phyloP scores from a whole-genome alignment of 1,140 invertebrate species.

The Camponotus vicinus region DNA sequence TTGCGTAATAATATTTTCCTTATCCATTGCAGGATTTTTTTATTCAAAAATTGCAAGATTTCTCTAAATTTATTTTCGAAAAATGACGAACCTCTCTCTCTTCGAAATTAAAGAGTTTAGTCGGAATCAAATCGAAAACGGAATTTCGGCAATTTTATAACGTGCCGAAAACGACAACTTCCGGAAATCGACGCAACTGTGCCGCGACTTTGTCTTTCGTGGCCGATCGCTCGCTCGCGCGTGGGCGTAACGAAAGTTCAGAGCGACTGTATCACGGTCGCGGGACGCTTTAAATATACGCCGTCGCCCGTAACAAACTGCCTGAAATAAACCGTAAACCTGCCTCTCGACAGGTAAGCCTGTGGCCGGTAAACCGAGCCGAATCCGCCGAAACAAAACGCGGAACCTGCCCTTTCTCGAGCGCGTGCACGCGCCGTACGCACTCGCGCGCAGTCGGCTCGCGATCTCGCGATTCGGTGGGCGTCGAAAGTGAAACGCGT shows the following conservation, averaged over 20 bases:
- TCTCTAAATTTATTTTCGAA: background rate
- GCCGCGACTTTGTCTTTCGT: slow-evolving; percentile 69
- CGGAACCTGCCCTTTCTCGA: slow-evolving; percentile 73
- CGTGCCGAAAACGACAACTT: slow-evolving; percentile 58
- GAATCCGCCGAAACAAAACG: slow-evolving; percentile 76
- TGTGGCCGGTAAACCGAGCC: slow-evolving; percentile 63
- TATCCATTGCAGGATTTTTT: background rate
- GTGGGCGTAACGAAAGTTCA: slow-evolving; percentile 75
- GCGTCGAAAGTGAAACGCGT: slow-evolving; percentile 74
- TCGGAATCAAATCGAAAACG: background rate
- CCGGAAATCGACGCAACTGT: slow-evolving; percentile 68
- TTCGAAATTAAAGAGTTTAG: background rate
- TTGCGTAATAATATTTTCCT: slow-evolving; percentile 45
- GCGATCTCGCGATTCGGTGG: slow-evolving; percentile 63
- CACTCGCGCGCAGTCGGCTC: slow-evolving; percentile 20
- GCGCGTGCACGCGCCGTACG: slow-evolving; percentile 37
- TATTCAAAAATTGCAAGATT: too few relatives aligned
- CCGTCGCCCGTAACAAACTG: slow-evolving; percentile 41
- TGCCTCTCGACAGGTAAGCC: slow-evolving; percentile 59
- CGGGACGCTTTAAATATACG: slow-evolving; percentile 73
- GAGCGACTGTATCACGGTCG: slow-evolving; percentile 64
- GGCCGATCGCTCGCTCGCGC: slow-evolving; percentile 39
- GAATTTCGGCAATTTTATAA: slow-evolving; percentile 47
- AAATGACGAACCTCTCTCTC: background rate
- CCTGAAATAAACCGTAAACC: slow-evolving; percentile 74